Evolutionary conservation across 2,888 invertebrate genomes (phyloP).

Genomic region (Acanthoscelides obtectus): DNA sequence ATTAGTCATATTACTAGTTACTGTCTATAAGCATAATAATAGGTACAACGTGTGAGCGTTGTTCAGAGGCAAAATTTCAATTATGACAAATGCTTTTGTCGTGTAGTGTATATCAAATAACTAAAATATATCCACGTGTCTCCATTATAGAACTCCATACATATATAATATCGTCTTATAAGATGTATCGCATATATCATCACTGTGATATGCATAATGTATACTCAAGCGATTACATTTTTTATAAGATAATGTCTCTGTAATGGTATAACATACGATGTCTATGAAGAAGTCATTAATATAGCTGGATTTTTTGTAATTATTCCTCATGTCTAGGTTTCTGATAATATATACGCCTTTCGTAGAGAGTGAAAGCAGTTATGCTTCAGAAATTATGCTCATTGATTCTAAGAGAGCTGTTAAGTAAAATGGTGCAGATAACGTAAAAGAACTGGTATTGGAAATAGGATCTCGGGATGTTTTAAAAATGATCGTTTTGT

Average conservation of each 20-base stretch:
- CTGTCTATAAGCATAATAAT: too few relatives aligned
- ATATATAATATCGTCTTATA: not conserved
- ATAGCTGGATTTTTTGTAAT: not conserved
- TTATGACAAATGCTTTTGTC: not conserved
- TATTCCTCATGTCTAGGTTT: not conserved
- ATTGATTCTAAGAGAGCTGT: not conserved
- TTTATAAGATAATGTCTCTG: not conserved
- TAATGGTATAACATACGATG: not conserved
- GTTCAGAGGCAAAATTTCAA: too few relatives aligned
- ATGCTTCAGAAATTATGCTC: not conserved
- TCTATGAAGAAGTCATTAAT: not conserved
- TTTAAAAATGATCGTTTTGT: not conserved
- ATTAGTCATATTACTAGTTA: too few relatives aligned
- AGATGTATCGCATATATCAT: not conserved
- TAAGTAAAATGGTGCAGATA: not conserved
- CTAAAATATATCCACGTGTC: not conserved
- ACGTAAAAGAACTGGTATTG: not conserved
- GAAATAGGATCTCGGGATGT: not conserved
- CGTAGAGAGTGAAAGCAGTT: not conserved
- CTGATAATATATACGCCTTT: not conserved
- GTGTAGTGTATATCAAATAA: not conserved
- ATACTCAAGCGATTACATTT: not conserved
- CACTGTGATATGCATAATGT: not conserved
- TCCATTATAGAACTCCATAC: not conserved
- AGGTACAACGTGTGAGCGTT: too few relatives aligned